Evolutionary conservation across 2,888 invertebrate genomes (phyloP).

Genomic region (Drosophila recens): DNA sequence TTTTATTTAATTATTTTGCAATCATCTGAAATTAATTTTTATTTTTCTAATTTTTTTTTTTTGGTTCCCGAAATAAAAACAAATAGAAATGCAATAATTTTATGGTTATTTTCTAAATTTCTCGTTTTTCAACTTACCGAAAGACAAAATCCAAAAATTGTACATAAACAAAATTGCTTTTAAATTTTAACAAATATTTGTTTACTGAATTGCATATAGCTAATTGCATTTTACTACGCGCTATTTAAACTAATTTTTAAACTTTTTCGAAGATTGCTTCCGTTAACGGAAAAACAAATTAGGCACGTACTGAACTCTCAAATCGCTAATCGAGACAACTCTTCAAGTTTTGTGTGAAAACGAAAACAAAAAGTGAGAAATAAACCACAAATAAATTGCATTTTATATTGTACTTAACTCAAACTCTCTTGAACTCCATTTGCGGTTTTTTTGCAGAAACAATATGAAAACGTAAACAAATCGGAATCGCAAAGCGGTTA

Average conservation of each 20-base stretch:
- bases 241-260: constrained; percentile 37
- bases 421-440: constrained; percentile 67
- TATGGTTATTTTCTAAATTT: neutral
- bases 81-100: too few relatives aligned
- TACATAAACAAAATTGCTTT: neutral
- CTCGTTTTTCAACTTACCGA: neutral
- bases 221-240: constrained; percentile 35
- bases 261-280: constrained; percentile 31
- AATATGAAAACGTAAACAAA: constrained; percentile 46
- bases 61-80: too few relatives aligned
- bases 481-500: constrained; percentile 20
- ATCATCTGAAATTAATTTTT: neutral
- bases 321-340: constrained; percentile 41
- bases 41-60: neutral
- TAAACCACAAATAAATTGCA: constrained; percentile 68
- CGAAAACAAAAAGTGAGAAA: constrained; percentile 4
- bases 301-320: constrained; percentile 45
- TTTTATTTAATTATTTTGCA: neutral
- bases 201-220: neutral
- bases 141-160: neutral
- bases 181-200: neutral
- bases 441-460: constrained; percentile 47
- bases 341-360: constrained; percentile 18
- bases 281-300: constrained; percentile 40
- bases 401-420: constrained; percentile 38